Evolutionary conservation across 2,888 invertebrate genomes (phyloP).

Genomic region (Monopis laevigella): DNA sequence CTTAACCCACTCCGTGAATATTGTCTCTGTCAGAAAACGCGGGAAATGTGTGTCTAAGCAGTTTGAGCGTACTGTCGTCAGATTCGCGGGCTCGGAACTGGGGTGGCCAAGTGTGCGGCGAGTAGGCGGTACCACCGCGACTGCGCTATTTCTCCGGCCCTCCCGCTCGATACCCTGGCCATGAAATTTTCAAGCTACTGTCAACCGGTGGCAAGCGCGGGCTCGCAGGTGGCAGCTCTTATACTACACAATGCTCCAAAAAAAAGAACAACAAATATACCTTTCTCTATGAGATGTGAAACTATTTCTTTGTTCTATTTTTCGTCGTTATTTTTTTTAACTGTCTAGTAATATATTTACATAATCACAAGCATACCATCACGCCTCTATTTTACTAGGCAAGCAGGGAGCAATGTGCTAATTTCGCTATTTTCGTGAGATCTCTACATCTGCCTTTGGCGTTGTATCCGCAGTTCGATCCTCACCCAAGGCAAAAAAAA

Average conservation of each 20-base stretch:
- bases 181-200: constrained; percentile 62
- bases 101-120: constrained; percentile 14
- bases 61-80: constrained; percentile 1
- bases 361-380: too few relatives aligned
- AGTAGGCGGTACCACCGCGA: constrained; percentile 34
- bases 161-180: constrained; percentile 59
- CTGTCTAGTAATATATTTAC: too few relatives aligned
- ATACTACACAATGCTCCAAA: constrained; percentile 16
- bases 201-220: constrained; percentile 51
- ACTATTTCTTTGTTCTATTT: too few relatives aligned
- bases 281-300: too few relatives aligned
- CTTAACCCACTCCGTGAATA: background rate
- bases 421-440: too few relatives aligned
- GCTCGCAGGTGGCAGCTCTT: constrained; percentile 46
- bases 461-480: too few relatives aligned
- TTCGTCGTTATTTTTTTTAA: too few relatives aligned
- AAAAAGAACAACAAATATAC: background rate
- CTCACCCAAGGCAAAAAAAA: too few relatives aligned
- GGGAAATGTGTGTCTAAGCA: background rate
- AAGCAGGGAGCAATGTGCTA: too few relatives aligned
- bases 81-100: background rate
- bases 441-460: too few relatives aligned
- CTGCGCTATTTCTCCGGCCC: constrained; percentile 45
- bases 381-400: too few relatives aligned
- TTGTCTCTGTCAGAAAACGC: constrained; percentile 6